Conservation (phyloP, 2,888 invertebrate species). For the Drosophila rellima region DNA sequence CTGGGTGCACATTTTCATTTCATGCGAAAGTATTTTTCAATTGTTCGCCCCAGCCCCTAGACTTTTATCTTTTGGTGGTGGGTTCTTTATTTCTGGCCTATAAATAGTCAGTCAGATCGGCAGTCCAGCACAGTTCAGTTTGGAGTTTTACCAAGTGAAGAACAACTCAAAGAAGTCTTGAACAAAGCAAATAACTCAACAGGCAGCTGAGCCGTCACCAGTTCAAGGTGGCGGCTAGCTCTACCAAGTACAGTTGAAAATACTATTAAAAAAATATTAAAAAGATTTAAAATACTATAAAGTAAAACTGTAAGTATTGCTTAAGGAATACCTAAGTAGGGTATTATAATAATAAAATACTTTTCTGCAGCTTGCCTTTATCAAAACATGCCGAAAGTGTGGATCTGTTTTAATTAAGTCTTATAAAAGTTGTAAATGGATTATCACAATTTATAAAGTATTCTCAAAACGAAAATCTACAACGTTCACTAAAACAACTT, state of each 20-base stretch:
- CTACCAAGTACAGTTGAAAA: slow-evolving; percentile 15
- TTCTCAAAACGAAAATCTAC: too few relatives aligned
- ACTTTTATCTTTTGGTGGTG: slow-evolving; percentile 59
- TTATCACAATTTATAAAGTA: too few relatives aligned
- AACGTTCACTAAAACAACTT: too few relatives aligned
- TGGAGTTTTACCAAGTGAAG: slow-evolving; percentile 44
- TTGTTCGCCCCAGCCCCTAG: slow-evolving; percentile 30
- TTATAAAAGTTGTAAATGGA: too few relatives aligned
- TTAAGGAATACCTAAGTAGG: background rate
- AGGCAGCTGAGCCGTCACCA: slow-evolving; percentile 59
- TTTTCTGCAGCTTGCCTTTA: slow-evolving; percentile 12
- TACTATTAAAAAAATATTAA: background rate
- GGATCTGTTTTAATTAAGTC: background rate
- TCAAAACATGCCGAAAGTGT: background rate
- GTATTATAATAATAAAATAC: background rate
- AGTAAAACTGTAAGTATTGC: slow-evolving; percentile 33
- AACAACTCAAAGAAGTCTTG: slow-evolving; percentile 12
- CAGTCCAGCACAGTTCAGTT: slow-evolving; percentile 57
- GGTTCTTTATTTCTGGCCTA: slow-evolving; percentile 55
- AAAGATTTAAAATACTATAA: background rate
- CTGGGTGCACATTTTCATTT: slow-evolving; percentile 44
- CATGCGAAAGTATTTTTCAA: slow-evolving; percentile 77
- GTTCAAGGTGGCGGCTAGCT: slow-evolving; percentile 55
- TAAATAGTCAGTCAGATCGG: slow-evolving; percentile 64
- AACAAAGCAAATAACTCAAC: slow-evolving; percentile 5